Base-by-base conservation (phyloP, 1,140 invertebrate genomes). In the Colletes latitarsis region DNA sequence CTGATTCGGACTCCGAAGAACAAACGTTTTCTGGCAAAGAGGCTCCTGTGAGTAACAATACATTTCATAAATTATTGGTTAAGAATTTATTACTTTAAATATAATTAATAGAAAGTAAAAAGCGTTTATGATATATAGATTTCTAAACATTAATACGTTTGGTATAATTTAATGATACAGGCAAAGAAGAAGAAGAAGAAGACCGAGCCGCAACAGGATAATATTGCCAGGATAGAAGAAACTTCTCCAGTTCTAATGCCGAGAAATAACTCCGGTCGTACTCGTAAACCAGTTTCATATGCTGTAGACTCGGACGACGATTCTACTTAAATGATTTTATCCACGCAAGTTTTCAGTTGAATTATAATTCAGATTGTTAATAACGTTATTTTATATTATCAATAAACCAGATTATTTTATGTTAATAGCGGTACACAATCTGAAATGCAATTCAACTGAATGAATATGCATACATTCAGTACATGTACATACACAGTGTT, bases 251-350 rank as follows among this genome's bases (percentile, higher is more conserved):
- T 80, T 21, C 79, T 77, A 17, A 72, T 83, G 0, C 85, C 78
- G 15, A 88, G 88, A 73, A 89, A 89, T 49, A 43, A 67, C 15
- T 83, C 39, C 0, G 87, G 88, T 10, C 89, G 91, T 30, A 75
- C 74, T 60, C 85, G 91, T 14, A 92, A 93, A 77, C 88, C 88
- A 17, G 57, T 92, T 30, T 91, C 88, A 4, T 93, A 92, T 30
- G 85, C 86, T 43, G 9, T 91, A 8, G 86, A 90, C 41, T 92
- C 90, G 46, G 82, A 92, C 6, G 88, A 88, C 8, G 88, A 91
- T 30, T 91, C 88, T 1, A 89, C 91, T 75, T 91, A 52, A 89
- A 80, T 14, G 0, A 62, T 39, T 41, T 77, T 52, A 6, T 68
- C n/a, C 30, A 68, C 62, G 57, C 62, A 60, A 62, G 17, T 64